Evolutionary conservation across 1,140 invertebrate species (phyloP).

Genomic region (Neuroterus valhalla): DNA sequence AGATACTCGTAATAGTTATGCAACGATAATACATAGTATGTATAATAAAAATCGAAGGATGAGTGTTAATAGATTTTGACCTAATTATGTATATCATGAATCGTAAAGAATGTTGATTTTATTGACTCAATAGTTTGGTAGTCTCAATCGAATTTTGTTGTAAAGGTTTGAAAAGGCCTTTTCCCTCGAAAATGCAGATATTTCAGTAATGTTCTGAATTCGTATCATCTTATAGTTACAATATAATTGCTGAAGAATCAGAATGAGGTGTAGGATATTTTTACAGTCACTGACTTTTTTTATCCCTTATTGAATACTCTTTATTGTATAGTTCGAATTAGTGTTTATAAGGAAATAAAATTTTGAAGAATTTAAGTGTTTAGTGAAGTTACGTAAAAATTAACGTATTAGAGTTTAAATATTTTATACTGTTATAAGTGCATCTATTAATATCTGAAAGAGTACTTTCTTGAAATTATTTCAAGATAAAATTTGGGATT

Average conservation of each 20-base stretch:
- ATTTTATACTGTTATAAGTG: constrained; percentile 4
- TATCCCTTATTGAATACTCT: background rate
- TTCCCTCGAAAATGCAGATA: background rate
- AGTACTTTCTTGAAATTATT: background rate
- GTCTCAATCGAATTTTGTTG: background rate
- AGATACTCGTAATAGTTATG: constrained; percentile 21
- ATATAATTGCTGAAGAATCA: background rate
- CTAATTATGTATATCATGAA: constrained; percentile 12
- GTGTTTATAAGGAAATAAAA: background rate
- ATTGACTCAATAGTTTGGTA: background rate
- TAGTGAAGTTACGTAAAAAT: constrained; percentile 6
- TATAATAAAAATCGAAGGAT: constrained; percentile 5
- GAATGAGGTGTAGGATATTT: background rate
- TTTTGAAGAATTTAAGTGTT: constrained; percentile 14
- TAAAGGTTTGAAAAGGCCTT: background rate
- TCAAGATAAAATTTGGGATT: background rate
- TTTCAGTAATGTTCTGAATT: constrained; percentile 2
- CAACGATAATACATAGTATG: constrained; percentile 14
- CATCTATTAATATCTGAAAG: background rate
- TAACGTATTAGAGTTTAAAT: constrained; percentile 8
- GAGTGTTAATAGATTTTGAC: constrained; percentile 5
- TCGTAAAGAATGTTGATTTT: background rate
- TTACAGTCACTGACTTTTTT: background rate
- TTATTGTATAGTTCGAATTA: constrained; percentile 2
- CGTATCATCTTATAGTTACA: background rate